Percentiles rank a stretch among this genome's conserved stretches.
These are phyloP conservation scores for Drosophila eohydei DNA, from an alignment of 2,888 invertebrate genomes.

Conservation along the genomic window DNA sequence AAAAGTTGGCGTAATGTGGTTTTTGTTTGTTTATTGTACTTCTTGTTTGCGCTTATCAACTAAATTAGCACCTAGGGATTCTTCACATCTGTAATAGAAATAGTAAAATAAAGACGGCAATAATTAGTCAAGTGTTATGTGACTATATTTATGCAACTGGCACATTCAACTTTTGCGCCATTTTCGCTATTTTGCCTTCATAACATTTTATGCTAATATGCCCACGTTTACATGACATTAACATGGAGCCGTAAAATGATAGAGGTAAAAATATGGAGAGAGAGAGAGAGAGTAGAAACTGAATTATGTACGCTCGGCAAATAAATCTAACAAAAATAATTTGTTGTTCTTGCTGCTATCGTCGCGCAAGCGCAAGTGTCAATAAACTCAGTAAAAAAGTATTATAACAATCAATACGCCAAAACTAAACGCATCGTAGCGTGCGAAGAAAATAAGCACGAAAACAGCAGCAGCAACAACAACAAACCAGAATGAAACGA, in stretches of 20 bases:
- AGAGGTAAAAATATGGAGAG: neutral
- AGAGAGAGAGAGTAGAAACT: slow-evolving; percentile 15
- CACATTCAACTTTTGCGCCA: slow-evolving; percentile 63
- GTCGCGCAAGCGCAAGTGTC: slow-evolving; percentile 69
- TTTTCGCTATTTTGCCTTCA: slow-evolving; percentile 35
- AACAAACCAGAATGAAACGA: slow-evolving; percentile 4
- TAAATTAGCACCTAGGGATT: slow-evolving; percentile 85
- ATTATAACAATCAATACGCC: slow-evolving; percentile 66
- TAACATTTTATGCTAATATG: slow-evolving; percentile 2
- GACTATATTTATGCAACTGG: slow-evolving; percentile 66
- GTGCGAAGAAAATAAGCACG: slow-evolving; percentile 40
- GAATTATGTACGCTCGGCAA: slow-evolving; percentile 53
- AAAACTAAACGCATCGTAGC: slow-evolving; percentile 11
- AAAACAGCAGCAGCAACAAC: slow-evolving; percentile 11
- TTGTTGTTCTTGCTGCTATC: slow-evolving; percentile 5
- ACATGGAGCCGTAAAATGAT: slow-evolving; percentile 18
- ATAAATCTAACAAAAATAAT: slow-evolving; percentile 41
- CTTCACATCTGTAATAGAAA: slow-evolving; percentile 82
- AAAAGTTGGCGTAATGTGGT: slow-evolving; percentile 19
- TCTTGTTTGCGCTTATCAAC: slow-evolving; percentile 82
- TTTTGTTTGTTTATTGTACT: slow-evolving; percentile 61
- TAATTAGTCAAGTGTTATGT: slow-evolving; percentile 35
- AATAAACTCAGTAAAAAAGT: slow-evolving; percentile 68
- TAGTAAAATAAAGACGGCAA: slow-evolving; percentile 25
- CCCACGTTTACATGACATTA: slow-evolving; percentile 40